Percentiles rank a stretch among this genome's conserved stretches.
These are phyloP conservation scores for Ctena decussata DNA, from an alignment of 2,888 invertebrate genomes.

Conservation along the genomic window DNA sequence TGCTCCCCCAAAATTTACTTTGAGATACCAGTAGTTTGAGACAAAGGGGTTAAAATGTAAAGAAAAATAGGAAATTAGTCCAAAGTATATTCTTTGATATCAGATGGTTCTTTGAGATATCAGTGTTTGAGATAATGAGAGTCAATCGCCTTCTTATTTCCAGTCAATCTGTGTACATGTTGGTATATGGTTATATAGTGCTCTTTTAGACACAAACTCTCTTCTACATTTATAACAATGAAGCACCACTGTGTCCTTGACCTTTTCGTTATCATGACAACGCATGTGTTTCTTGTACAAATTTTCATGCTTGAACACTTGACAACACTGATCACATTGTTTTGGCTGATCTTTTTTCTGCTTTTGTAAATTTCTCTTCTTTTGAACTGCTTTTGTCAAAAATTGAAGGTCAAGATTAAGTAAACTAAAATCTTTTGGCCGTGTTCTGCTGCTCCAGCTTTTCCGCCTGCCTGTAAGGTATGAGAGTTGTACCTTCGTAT, in stretches of 20 bases:
- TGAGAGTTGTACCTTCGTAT: no score
- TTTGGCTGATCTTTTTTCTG: neutral
- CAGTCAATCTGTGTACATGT: neutral
- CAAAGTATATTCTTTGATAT: no score
- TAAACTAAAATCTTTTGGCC: neutral
- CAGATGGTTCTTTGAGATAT: no score
- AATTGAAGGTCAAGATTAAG: neutral
- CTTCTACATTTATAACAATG: neutral
- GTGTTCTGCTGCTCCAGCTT: neutral
- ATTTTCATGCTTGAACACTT: neutral
- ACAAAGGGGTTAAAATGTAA: no score
- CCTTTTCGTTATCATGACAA: neutral
- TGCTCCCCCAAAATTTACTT: no score
- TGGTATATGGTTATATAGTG: neutral
- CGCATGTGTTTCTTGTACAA: neutral
- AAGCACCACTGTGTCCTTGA: neutral
- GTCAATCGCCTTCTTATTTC: no score
- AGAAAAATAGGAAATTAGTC: no score
- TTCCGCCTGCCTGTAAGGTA: no score
- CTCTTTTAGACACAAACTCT: neutral
- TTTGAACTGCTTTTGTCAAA: neutral
- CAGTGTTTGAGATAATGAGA: no score
- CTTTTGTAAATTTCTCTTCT: neutral
- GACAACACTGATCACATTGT: neutral
- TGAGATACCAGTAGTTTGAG: no score